Evolutionary conservation across 2,113 vertebrate genomes (phyloP).

Genomic region (Ellobius talpinus): DNA sequence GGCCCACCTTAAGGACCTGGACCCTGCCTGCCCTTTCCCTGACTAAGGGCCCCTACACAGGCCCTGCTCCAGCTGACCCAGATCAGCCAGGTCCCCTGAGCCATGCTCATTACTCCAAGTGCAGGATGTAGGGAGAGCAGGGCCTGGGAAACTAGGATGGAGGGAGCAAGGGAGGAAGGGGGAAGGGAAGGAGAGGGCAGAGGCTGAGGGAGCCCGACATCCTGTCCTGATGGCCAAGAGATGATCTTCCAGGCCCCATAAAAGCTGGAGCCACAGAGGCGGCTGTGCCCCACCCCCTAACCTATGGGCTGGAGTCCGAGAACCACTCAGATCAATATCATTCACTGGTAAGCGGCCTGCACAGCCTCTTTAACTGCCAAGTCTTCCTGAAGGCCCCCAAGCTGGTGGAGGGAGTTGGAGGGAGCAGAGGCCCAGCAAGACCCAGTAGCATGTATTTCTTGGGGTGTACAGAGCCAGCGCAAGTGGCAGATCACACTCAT

Average conservation of each 20-base stretch:
- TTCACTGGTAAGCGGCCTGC: neutral
- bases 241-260: slow-evolving; percentile 62
- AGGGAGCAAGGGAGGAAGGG: neutral
- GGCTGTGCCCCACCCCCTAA: neutral
- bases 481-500: neutral
- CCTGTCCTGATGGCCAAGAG: slow-evolving; percentile 61
- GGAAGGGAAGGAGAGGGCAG: neutral
- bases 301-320: slow-evolving; percentile 8
- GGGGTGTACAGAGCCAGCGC: neutral
- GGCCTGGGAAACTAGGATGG: neutral
- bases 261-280: slow-evolving; percentile 47
- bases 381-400: slow-evolving; percentile 33
- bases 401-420: neutral
- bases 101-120: neutral
- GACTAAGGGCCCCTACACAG: no score
- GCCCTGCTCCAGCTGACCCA: neutral
- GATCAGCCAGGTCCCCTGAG: neutral
- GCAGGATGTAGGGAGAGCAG: neutral
- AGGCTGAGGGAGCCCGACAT: slow-evolving; percentile 47
- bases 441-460: neutral
- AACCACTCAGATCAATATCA: slow-evolving; percentile 54
- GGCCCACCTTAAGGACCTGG: neutral
- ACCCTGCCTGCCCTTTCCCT: neutral
- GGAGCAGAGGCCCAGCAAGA: neutral
- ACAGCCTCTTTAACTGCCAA: neutral